phyloP scores from a whole-genome alignment of 2,888 invertebrate genomes.

The Neoaliturus tenellus region DNA sequence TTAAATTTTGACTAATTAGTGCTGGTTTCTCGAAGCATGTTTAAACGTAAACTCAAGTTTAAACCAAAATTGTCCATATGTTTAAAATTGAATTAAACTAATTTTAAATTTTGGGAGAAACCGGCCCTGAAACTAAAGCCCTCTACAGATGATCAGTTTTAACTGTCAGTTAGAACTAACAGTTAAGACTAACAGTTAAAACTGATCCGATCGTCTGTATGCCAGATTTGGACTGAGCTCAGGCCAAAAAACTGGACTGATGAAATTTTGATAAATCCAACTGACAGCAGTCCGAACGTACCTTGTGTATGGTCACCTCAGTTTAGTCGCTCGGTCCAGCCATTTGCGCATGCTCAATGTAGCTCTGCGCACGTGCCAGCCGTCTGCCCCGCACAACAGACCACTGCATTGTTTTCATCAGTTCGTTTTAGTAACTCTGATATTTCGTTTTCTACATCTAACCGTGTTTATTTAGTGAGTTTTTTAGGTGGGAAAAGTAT shows the following conservation, averaged over 20 bases:
- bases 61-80: too few relatives aligned
- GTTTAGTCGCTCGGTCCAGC: neutral
- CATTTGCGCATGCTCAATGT: neutral
- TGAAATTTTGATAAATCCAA: neutral
- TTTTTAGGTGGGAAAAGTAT: neutral
- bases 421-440: neutral
- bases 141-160: too few relatives aligned
- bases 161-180: neutral
- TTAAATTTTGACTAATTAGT: too few relatives aligned
- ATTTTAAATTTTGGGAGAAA: too few relatives aligned
- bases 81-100: too few relatives aligned
- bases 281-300: neutral
- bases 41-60: too few relatives aligned
- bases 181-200: neutral
- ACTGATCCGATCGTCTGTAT: conserved; percentile 3
- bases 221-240: neutral
- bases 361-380: neutral
- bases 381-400: neutral
- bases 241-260: neutral
- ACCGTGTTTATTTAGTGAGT: neutral
- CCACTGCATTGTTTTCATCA: neutral
- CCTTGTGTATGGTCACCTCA: conserved; percentile 7
- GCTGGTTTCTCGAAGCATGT: too few relatives aligned
- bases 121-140: too few relatives aligned
- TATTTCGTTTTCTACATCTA: neutral